Percentiles rank a stretch among this genome's conserved stretches.
These are phyloP conservation scores for Heliconius congener DNA, from an alignment of 1,140 invertebrate species.

Conservation along the genomic window DNA sequence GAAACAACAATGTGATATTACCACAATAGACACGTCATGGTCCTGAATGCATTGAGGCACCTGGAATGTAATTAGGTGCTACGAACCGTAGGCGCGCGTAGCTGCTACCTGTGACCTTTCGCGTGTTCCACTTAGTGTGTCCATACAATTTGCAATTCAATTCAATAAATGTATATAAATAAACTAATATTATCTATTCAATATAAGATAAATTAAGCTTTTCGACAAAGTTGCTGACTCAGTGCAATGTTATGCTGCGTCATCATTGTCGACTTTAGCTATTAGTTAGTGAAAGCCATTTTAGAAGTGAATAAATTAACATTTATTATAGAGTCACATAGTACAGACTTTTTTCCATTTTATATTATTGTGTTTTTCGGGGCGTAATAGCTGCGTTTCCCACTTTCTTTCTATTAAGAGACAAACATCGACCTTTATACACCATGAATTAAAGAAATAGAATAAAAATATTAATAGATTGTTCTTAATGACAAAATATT, in stretches of 20 bases:
- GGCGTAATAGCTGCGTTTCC: too few species aligned
- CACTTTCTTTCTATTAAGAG: background rate
- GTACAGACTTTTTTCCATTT: background rate
- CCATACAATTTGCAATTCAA: slow-evolving; percentile 58
- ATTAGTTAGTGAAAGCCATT: slow-evolving; percentile 9
- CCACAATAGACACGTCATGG: slow-evolving; percentile 10
- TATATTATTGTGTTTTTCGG: background rate
- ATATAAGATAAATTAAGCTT: slow-evolving; percentile 30
- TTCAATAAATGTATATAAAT: slow-evolving; percentile 55
- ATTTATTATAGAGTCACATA: background rate
- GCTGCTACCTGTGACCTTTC: slow-evolving; percentile 60
- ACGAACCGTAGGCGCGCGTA: slow-evolving; percentile 40
- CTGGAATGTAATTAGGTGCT: slow-evolving; percentile 24
- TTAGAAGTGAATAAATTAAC: background rate
- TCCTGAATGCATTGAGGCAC: background rate
- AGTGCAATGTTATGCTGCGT: slow-evolving; percentile 14
- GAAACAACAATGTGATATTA: background rate
- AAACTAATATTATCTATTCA: slow-evolving; percentile 47
- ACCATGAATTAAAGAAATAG: too few species aligned
- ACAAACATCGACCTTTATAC: background rate
- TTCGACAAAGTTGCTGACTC: slow-evolving; percentile 26
- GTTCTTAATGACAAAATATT: too few species aligned
- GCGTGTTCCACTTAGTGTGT: slow-evolving; percentile 47
- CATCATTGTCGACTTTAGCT: slow-evolving; percentile 17
- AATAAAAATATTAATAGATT: too few species aligned